phyloP scores from a whole-genome alignment of 2,113 vertebrate species.

The Apodemus sylvaticus region DNA sequence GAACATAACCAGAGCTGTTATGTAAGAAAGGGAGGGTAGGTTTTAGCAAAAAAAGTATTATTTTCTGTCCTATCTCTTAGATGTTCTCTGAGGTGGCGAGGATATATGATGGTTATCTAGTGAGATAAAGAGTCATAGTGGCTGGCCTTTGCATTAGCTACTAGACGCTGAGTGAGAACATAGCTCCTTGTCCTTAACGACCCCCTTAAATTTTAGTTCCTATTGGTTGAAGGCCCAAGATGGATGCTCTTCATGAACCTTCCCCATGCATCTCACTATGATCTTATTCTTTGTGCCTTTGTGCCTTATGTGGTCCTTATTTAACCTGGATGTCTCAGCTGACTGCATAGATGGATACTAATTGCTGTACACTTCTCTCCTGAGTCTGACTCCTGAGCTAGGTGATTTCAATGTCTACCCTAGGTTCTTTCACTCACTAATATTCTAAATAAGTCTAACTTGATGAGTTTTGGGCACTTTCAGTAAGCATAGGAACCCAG shows the following conservation, averaged over 20 bases:
- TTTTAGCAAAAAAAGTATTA: background rate
- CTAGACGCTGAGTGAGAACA: background rate
- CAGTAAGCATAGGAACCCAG: conserved; percentile 4
- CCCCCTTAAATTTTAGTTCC: background rate
- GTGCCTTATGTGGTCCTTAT: background rate
- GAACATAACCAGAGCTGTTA: background rate
- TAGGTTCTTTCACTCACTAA: background rate
- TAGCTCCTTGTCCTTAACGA: background rate
- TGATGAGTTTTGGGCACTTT: background rate
- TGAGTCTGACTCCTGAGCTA: background rate
- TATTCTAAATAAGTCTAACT: conserved; percentile 33
- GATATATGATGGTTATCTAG: background rate
- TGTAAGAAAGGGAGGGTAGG: background rate
- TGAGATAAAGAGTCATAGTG: background rate
- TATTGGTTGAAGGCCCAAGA: background rate
- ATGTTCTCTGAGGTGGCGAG: background rate
- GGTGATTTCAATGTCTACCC: background rate
- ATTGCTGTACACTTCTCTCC: background rate
- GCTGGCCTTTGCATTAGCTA: background rate
- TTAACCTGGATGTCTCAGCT: background rate
- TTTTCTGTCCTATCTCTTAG: background rate
- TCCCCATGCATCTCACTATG: background rate
- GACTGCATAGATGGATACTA: background rate
- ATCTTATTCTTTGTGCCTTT: background rate
- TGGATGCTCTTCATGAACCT: background rate